Percentiles rank a stretch among this genome's conserved stretches.
Evolutionary conservation across 2,113 vertebrate genomes (phyloP).

Genomic region (Tapirus terrestris): DNA sequence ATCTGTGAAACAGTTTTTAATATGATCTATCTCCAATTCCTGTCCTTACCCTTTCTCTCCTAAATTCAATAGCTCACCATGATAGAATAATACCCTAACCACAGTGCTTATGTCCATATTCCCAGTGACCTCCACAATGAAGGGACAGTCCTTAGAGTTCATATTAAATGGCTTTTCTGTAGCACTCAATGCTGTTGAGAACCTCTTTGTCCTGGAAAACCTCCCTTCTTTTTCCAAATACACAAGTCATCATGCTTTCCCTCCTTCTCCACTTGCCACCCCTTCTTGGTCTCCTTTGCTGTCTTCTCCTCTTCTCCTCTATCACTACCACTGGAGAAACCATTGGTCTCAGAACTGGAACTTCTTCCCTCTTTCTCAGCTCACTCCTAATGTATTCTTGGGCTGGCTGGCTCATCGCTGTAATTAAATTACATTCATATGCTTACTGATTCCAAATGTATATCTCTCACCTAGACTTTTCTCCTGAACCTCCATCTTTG

Average conservation of each 20-base stretch:
- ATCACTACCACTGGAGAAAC: not conserved
- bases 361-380: not conserved
- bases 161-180: not conserved
- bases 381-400: not conserved
- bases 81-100: not conserved
- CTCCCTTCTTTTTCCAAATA: not conserved
- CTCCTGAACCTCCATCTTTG: not conserved
- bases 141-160: not conserved
- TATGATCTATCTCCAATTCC: too few relatives aligned
- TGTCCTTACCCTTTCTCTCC: not conserved
- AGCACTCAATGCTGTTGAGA: not conserved
- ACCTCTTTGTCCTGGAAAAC: not conserved
- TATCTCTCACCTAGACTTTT: not conserved
- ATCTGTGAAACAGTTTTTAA: not conserved
- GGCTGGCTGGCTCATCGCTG: not conserved
- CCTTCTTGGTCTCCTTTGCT: not conserved
- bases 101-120: not conserved
- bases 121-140: rapidly evolving
- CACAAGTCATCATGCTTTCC: not conserved
- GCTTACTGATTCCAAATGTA: not conserved
- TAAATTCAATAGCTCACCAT: not conserved
- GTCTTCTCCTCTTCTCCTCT: not conserved
- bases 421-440: not conserved
- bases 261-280: not conserved
- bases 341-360: not conserved